A percentile compares a stretch with the other conserved stretches of the same genome.
phyloP scores from a whole-genome alignment of 2,113 vertebrate genomes.

The Spermophilus dauricus region DNA sequence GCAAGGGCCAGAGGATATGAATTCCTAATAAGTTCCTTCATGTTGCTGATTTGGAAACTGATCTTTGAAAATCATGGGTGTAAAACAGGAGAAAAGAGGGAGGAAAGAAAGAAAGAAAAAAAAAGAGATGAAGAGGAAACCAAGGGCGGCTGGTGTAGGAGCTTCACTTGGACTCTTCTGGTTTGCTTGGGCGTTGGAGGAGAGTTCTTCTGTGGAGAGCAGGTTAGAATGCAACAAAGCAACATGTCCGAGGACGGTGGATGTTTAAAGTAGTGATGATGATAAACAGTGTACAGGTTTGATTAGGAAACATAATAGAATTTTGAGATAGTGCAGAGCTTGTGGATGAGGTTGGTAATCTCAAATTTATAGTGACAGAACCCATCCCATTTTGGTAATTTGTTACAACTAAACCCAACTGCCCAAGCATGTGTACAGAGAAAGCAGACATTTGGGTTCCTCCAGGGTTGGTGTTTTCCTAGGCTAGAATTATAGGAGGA shows the following conservation, averaged over 20 bases:
- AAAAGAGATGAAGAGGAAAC: neutral
- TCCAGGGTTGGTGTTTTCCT: neutral
- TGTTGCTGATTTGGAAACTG: neutral
- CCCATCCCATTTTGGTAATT: neutral
- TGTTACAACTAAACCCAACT: neutral
- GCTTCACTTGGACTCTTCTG: neutral
- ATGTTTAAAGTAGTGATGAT: neutral
- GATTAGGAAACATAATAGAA: neutral
- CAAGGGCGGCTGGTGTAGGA: neutral
- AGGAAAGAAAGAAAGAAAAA: neutral
- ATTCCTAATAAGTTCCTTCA: neutral
- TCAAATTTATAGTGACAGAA: conserved; percentile 35
- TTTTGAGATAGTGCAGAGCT: neutral
- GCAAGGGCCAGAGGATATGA: neutral
- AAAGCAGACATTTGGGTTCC: neutral
- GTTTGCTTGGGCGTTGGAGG: neutral
- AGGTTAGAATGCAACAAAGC: neutral
- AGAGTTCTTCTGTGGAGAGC: neutral
- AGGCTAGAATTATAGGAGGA: neutral
- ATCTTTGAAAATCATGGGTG: neutral
- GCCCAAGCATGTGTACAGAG: neutral
- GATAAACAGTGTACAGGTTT: neutral
- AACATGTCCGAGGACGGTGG: neutral
- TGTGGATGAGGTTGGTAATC: neutral
- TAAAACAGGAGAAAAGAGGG: neutral